These are phyloP conservation scores for Phoxinus dragarum DNA, from an alignment of 2,797 vertebrate species.

Conservation along the genomic window DNA sequence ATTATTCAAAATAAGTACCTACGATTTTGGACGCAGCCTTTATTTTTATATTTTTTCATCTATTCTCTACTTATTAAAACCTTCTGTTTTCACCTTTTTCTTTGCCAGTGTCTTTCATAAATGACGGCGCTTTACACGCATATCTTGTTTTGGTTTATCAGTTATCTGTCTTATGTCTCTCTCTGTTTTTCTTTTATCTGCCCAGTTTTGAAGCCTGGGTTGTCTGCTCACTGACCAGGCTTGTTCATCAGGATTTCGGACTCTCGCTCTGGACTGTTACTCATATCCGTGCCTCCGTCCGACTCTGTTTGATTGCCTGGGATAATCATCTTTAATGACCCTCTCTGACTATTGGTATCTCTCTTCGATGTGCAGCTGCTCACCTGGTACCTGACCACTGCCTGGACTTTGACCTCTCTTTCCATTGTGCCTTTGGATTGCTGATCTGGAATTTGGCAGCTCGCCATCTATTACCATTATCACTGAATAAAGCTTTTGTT, in stretches of 20 bases:
- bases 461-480: neutral
- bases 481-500: neutral
- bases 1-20: too few relatives aligned
- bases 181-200: too few relatives aligned
- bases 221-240: too few relatives aligned
- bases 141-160: neutral
- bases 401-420: neutral
- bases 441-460: neutral
- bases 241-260: neutral
- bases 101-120: neutral
- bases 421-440: neutral
- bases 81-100: neutral
- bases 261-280: neutral
- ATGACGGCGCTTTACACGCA: neutral
- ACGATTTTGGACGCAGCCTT: too few relatives aligned
- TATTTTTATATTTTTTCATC: neutral
- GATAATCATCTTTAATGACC: neutral
- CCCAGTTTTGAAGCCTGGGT: too few relatives aligned
- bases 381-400: neutral
- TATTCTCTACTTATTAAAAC: neutral
- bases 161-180: neutral
- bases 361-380: neutral
- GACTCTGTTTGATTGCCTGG: neutral
- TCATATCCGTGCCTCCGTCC: neutral
- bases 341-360: neutral